Base-by-base conservation (phyloP, 2,888 invertebrate genomes). In the Sesia apiformis region DNA sequence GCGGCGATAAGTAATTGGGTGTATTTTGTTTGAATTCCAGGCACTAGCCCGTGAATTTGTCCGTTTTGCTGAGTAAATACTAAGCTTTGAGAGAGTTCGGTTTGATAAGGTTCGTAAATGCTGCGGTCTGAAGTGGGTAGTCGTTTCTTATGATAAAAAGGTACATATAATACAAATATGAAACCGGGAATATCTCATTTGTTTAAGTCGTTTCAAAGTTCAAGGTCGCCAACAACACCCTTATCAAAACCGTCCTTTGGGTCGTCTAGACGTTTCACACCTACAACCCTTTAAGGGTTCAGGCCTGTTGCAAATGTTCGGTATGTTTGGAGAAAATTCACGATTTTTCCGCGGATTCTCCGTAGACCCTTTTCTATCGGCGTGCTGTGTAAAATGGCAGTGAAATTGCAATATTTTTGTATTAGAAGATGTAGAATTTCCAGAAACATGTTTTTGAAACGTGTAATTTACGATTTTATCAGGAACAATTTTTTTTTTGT, bases 181-280 rank as follows among this genome's bases (percentile, higher is more conserved):
- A 50, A 54, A 70, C 68, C 70, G 74, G 72, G 75, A 70, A 71
- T 70, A 73, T 68, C 75, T 84, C 82, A 83, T 86, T 86, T 84
- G 85, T 84, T 85, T 83, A 83, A 84, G 82, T 76, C 75, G 74
- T 78, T 78, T 66, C 71, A 75, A 79, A 84, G 88, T 85, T 88
- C 88, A 89, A 87, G 88, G 88, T 74, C 83, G 78, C 67, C 77
- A 71, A 74, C 78, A 77, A 79, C 78, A 84, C 85, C 86, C 85
- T 85, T 83, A 85, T 84, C 86, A 86, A 78, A 78, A 75, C 74
- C 80, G 81, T 81, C 81, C 80, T 81, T 81, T 76, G 82, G 84
- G 76, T 78, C 84, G 88, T 88, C 88, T 88, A 88, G 88, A 88
- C 88, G 73, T 67, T 79, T 81, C 82, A 78, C 86, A 86, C 86